Evolutionary conservation across 2,113 vertebrate species (phyloP).

Genomic region (Cyanistes caeruleus): DNA sequence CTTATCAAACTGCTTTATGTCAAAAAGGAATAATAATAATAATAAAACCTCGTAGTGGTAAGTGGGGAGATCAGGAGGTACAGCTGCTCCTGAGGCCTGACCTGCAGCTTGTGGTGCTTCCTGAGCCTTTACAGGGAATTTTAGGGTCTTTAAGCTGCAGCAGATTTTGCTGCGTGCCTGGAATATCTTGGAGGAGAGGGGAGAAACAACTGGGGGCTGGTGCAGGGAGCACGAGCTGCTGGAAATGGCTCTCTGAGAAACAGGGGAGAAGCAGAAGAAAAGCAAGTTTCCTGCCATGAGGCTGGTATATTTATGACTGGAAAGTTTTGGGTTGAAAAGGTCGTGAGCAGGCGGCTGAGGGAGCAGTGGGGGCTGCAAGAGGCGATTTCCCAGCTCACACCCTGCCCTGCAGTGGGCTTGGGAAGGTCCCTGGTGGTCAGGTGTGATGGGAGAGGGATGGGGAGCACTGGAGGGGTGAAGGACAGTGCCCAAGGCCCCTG

Average conservation of each 20-base stretch:
- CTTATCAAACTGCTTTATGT: background rate
- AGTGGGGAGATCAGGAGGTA: background rate
- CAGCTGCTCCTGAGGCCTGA: background rate
- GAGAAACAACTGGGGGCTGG: background rate
- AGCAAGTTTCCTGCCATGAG: background rate
- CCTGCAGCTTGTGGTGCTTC: background rate
- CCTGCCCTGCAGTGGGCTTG: fast-evolving
- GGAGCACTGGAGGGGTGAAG: background rate
- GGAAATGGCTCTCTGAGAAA: background rate
- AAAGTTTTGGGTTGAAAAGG: slow-evolving; percentile 20
- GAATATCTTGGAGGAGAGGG: background rate
- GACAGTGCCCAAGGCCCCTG: background rate
- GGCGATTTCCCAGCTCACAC: fast-evolving
- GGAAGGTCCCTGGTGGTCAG: background rate
- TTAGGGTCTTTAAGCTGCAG: background rate
- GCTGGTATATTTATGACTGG: background rate
- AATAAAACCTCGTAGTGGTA: background rate
- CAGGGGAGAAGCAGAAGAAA: background rate
- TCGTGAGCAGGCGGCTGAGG: background rate
- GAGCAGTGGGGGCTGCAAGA: background rate
- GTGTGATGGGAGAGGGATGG: background rate
- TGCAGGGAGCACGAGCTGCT: background rate
- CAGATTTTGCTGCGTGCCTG: background rate
- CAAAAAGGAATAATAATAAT: slow-evolving; percentile 12
- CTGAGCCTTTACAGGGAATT: background rate